Conservation (phyloP, 64 coral and sea anemone species). For the Exaiptasia diaphana region DNA sequence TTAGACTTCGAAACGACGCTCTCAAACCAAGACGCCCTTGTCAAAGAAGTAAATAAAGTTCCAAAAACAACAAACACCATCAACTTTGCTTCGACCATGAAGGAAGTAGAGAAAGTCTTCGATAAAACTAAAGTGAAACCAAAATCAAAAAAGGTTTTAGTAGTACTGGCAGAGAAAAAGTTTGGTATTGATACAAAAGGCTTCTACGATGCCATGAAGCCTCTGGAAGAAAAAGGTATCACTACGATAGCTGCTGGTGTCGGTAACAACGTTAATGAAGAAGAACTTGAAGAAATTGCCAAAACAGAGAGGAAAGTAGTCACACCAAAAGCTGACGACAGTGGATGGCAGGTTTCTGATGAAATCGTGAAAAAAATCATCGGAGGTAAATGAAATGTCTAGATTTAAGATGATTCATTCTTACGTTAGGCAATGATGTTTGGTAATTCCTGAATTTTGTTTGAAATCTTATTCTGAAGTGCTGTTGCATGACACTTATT, state of each 20-base stretch:
- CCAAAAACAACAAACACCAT: not conserved
- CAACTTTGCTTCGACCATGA: not conserved
- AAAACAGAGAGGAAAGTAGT: not conserved
- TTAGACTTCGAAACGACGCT: not conserved
- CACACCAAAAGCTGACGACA: not conserved
- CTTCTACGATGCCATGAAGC: not conserved
- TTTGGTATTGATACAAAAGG: not conserved
- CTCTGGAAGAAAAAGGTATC: conserved; percentile 5
- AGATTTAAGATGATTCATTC: not conserved
- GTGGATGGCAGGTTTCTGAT: not conserved
- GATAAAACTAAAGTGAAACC: not conserved
- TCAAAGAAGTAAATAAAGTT: not conserved
- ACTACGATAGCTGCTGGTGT: not conserved
- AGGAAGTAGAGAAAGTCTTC: conserved; percentile 13
- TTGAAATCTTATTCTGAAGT: too few species aligned
- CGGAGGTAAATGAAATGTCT: not conserved
- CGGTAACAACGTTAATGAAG: not conserved
- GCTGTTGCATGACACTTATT: too few species aligned
- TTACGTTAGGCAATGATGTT: not conserved
- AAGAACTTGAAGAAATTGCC: not conserved
- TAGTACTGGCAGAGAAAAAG: not conserved
- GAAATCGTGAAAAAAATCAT: conserved; percentile 3
- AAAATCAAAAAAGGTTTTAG: not conserved
- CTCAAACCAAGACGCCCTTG: not conserved
- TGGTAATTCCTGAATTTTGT: too few species aligned